A percentile compares a stretch with the other conserved stretches of the same genome.
phyloP scores from a whole-genome alignment of 2,888 invertebrate genomes.

The Drosophila gaucha region DNA sequence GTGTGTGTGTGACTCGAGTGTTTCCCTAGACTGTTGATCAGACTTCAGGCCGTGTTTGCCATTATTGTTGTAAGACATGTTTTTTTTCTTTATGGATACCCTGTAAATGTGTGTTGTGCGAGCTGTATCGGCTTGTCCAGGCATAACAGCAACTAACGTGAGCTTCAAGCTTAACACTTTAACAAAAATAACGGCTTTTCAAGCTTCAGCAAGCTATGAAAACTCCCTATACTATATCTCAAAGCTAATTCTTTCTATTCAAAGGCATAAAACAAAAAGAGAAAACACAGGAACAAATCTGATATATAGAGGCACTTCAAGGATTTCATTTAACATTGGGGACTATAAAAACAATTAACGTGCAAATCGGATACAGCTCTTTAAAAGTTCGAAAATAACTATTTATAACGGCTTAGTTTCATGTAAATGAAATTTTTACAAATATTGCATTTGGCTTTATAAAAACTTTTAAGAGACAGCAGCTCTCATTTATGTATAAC shows the following conservation, averaged over 20 bases:
- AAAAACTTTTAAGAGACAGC: background rate
- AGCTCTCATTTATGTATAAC: too few species aligned
- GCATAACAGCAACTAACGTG: slow-evolving; percentile 34
- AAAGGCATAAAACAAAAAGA: too few species aligned
- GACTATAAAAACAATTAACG: slow-evolving; percentile 2
- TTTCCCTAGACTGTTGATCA: slow-evolving; percentile 30
- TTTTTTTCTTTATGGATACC: slow-evolving; percentile 23
- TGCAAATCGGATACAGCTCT: too few species aligned
- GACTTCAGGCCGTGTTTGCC: slow-evolving; percentile 27
- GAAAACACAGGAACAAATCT: too few species aligned
- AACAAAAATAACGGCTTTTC: slow-evolving; percentile 54
- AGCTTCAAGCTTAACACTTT: slow-evolving; percentile 63
- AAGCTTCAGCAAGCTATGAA: slow-evolving; percentile 12
- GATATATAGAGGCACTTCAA: slow-evolving; percentile 55
- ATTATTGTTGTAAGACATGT: slow-evolving; percentile 29
- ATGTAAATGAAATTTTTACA: too few species aligned
- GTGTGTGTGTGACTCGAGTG: slow-evolving; percentile 13
- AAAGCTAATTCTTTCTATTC: background rate
- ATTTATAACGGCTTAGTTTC: too few species aligned
- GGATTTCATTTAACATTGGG: slow-evolving; percentile 24
- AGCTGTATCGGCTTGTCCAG: slow-evolving; percentile 5
- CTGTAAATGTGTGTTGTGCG: slow-evolving; percentile 42
- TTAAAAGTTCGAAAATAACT: too few species aligned
- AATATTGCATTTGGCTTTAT: slow-evolving; percentile 6
- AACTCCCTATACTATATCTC: background rate